Conservation (phyloP, 1,140 invertebrate species). For the Pseudomyrmex dendroicus region DNA sequence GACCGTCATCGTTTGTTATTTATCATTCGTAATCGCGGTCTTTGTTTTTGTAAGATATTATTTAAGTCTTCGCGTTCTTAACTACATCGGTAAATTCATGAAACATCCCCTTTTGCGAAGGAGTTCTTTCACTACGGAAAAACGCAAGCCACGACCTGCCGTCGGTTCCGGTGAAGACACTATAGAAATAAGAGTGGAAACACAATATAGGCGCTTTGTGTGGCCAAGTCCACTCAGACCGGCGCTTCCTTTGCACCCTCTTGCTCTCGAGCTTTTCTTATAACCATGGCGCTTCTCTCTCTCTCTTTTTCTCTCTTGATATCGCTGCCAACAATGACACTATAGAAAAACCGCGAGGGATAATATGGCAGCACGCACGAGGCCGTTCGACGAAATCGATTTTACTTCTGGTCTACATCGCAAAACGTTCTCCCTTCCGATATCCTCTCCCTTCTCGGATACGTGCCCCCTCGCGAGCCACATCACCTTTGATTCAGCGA, state of each 20-base stretch:
- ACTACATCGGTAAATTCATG: not conserved
- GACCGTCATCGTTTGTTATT: too few species aligned
- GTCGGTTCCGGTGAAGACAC: conserved; percentile 63
- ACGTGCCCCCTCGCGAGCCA: conserved; percentile 48
- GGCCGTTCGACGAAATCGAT: conserved; percentile 82
- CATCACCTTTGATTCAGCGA: conserved; percentile 84
- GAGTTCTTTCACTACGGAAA: conserved; percentile 48
- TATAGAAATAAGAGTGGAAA: conserved; percentile 80
- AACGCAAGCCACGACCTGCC: conserved; percentile 53
- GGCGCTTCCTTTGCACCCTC: conserved; percentile 56
- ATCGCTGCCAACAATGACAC: conserved; percentile 81
- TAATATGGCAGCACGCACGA: conserved; percentile 71
- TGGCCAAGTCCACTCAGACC: conserved; percentile 74
- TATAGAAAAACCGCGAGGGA: conserved; percentile 78
- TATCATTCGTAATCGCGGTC: too few species aligned
- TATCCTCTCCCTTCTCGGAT: conserved; percentile 24
- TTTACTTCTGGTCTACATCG: conserved; percentile 66
- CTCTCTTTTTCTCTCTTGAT: conserved; percentile 32
- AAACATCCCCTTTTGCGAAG: too few species aligned
- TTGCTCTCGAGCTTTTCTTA: conserved; percentile 50
- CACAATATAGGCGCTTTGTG: conserved; percentile 81
- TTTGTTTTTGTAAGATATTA: too few species aligned
- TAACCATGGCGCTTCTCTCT: not conserved
- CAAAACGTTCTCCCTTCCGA: conserved; percentile 24
- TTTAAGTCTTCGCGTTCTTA: not conserved